Percentiles rank a stretch among this genome's conserved stretches.
Evolutionary conservation across 2,888 invertebrate species (phyloP).

Genomic region (Andrena minutula): DNA sequence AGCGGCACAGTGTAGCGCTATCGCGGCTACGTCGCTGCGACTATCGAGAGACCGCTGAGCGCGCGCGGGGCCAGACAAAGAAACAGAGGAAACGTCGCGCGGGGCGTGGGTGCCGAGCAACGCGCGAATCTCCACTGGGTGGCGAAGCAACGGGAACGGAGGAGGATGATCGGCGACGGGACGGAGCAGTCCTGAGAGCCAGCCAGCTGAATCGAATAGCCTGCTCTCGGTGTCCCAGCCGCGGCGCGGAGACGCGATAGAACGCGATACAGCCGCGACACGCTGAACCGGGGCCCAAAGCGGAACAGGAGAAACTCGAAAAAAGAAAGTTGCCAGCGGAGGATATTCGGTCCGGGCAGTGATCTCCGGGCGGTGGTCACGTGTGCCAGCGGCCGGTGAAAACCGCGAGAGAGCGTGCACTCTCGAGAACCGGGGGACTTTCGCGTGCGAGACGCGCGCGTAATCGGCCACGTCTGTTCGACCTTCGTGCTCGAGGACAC

Average conservation of each 20-base stretch:
- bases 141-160: background rate
- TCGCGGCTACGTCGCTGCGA: constrained; percentile 38
- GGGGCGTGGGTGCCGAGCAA: constrained; percentile 50
- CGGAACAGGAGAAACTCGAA: constrained; percentile 44
- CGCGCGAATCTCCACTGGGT: background rate
- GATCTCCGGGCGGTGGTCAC: constrained; percentile 47
- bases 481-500: background rate
- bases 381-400: constrained; percentile 51
- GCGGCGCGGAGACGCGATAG: background rate
- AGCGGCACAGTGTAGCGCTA: constrained; percentile 51
- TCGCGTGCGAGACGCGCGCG: constrained; percentile 12
- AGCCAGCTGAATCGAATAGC: constrained; percentile 6
- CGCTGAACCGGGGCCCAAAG: background rate
- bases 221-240: background rate
- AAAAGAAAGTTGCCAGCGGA: constrained; percentile 44
- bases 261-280: background rate
- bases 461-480: background rate
- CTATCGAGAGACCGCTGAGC: background rate
- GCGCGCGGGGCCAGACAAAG: constrained; percentile 22
- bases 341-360: constrained; percentile 44
- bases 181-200: constrained; percentile 21
- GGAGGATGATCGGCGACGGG: constrained; percentile 29
- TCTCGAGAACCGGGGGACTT: constrained; percentile 19
- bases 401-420: constrained; percentile 31
- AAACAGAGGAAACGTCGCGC: constrained; percentile 43